phyloP scores from a whole-genome alignment of 2,797 vertebrate genomes.

The Phataginus tetradactyla region DNA sequence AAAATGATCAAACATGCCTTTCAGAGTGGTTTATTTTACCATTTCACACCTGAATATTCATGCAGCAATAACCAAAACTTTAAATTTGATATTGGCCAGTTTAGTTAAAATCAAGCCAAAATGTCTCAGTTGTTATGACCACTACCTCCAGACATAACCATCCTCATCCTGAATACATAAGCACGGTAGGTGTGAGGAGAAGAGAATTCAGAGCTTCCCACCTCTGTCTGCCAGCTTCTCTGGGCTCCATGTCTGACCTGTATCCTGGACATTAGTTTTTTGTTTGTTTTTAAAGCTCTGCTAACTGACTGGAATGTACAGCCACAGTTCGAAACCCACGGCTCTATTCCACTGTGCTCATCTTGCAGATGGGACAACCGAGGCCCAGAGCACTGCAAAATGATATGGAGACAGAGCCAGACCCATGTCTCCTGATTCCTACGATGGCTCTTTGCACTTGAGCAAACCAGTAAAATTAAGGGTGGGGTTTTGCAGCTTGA shows the following conservation, averaged over 20 bases:
- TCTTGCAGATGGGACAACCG: neutral
- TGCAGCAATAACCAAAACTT: neutral
- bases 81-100: neutral
- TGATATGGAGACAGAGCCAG: neutral
- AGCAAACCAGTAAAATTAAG: neutral
- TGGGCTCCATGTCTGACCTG: neutral
- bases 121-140: neutral
- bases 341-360: neutral
- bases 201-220: neutral
- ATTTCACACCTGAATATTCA: neutral
- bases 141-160: neutral
- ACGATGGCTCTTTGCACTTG: neutral
- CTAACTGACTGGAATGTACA: neutral
- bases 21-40: neutral
- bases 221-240: neutral
- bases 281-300: neutral
- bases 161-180: neutral
- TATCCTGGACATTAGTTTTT: neutral
- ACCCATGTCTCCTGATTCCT: neutral
- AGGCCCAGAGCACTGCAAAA: neutral
- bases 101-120: neutral
- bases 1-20: neutral
- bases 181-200: neutral
- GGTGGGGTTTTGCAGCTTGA: neutral
- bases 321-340: neutral